Evolutionary conservation across 64 coral and sea anemone genomes (phyloP), one percentile per base, ranked within the genome.

Genomic region (Acropora yongei): DNA sequence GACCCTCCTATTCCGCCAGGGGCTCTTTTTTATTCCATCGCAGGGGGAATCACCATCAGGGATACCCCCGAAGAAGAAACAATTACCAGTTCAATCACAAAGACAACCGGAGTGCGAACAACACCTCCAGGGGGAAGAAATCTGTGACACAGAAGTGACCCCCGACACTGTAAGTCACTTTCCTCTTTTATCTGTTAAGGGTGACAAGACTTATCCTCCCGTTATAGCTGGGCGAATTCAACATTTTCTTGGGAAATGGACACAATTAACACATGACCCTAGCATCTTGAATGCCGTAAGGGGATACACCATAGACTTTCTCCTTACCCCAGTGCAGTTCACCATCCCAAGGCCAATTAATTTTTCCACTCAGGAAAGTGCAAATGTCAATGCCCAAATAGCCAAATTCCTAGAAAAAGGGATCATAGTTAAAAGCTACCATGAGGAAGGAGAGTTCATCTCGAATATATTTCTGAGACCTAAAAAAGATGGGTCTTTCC

Each of bases 391-490:
- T 44, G 55, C 45, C 69, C 88, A 95, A 80, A 86, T 90, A 75
- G 49, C 58, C 78, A 91, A 90, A 80, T 80, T 84, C 68, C 82
- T 90, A 57, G 60, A 69, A 60, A 91, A 91, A 91, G 66, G 81
- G 39, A 80, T 91, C 84, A 91, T 80, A 63, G 81, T 76, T 72
- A 16, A 77, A 30, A 71, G 18, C 19, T 61, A 48, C 47, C 80
- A 90, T 60, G 87, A 93, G 43, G 4, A 74, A 69, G 80, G 80
- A 72, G 78, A 89, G 82, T 83, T 93, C 43, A 68, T 74, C 47
- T 88, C 30, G 45, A 45, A 88, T 57, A 5, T 17, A 41, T 82
- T 79, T 68, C 8, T 63, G 60, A 47, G 68, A 49, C 61, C 87
- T 57, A 77, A 60, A 44, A 50, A 78, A 93, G 57, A 81, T 81